Base-by-base conservation (phyloP, 2,113 vertebrate genomes). In the Accipiter cooperii region DNA sequence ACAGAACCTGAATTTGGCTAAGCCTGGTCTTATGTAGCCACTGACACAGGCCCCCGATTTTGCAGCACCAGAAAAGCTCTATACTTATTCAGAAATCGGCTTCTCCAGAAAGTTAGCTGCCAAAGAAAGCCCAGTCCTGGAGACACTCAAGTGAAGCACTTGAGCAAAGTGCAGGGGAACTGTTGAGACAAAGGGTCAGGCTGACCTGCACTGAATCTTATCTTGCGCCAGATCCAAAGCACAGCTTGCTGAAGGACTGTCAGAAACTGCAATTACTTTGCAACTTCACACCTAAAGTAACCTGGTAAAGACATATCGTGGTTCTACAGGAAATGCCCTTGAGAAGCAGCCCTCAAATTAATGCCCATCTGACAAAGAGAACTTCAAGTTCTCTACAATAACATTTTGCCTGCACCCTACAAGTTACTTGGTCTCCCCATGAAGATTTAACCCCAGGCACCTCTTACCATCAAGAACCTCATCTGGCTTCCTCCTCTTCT, bases 401-500 rank as follows among this genome's bases (percentile, higher is more conserved):
- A 77, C 44, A 26, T 3, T 60, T 52, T 7, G 8, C 63, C 42
- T 18, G 42, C 64, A 66, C 33, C 55, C 36, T 29, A 9, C 36
- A 16, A 29, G 13, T 8, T 7, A 16, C 49, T 20, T 5, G 2
- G 10, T 13, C 29, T 34, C 17, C 49, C 36, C 17, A 1, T 4
- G 31, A 55, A 49, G 13, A n/a, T 5, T 19, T 24, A 63, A 76
- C 46, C 51, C 52, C 52, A 16, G 7, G 14, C 7, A 19, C 6
- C 36, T 51, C 99, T 94, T 98, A 99, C 99, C 99, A 4, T 99
- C 99, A 5, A 86, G 98, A 84, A 99, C 66, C 55, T 99, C 99
- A 49, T 99, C 99, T 0, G 99, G 99, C 99, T 99, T 99, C 98
- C 99, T 99, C 95, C 98, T 99, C 98, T 99, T 99, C 98, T 99